These are phyloP conservation scores for Priocnemis perturbator DNA, from an alignment of 2,888 invertebrate genomes.

Conservation along the genomic window DNA sequence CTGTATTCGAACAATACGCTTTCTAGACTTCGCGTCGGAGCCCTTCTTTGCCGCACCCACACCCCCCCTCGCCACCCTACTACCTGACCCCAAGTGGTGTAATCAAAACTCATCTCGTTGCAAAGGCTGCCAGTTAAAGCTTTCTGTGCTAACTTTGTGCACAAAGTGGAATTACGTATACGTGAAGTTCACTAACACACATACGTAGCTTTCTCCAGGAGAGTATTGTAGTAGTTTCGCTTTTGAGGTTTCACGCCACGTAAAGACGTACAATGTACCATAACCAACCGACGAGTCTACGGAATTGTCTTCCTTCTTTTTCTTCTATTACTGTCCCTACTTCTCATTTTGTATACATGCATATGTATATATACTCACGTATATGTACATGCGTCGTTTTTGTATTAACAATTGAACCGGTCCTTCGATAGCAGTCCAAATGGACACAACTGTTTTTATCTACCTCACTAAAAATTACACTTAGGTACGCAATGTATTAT, in stretches of 20 bases:
- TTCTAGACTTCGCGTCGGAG: too few species aligned
- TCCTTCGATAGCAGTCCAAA: too few species aligned
- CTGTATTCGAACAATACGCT: too few species aligned
- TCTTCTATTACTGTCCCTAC: slow-evolving; percentile 3
- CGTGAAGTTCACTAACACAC: slow-evolving; percentile 57
- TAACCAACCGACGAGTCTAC: slow-evolving; percentile 35
- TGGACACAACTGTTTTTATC: too few species aligned
- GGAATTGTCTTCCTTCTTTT: slow-evolving; percentile 26
- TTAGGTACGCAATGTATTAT: too few species aligned
- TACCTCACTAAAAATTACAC: too few species aligned
- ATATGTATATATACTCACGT: slow-evolving; percentile 4
- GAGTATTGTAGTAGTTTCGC: slow-evolving; percentile 48
- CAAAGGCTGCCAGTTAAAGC: slow-evolving; percentile 59
- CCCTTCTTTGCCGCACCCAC: too few species aligned
- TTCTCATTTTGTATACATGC: not conserved
- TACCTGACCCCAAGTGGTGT: slow-evolving; percentile 35
- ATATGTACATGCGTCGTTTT: not conserved
- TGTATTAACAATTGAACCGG: too few species aligned
- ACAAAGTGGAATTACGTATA: slow-evolving; percentile 57
- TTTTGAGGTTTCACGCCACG: slow-evolving; percentile 48
- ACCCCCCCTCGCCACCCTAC: not conserved
- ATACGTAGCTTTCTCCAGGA: slow-evolving; percentile 39
- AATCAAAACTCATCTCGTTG: slow-evolving; percentile 56
- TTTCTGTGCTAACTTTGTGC: slow-evolving; percentile 60
- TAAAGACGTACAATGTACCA: slow-evolving; percentile 44